phyloP scores from a whole-genome alignment of 2,113 vertebrate species.

The Chionis minor region DNA sequence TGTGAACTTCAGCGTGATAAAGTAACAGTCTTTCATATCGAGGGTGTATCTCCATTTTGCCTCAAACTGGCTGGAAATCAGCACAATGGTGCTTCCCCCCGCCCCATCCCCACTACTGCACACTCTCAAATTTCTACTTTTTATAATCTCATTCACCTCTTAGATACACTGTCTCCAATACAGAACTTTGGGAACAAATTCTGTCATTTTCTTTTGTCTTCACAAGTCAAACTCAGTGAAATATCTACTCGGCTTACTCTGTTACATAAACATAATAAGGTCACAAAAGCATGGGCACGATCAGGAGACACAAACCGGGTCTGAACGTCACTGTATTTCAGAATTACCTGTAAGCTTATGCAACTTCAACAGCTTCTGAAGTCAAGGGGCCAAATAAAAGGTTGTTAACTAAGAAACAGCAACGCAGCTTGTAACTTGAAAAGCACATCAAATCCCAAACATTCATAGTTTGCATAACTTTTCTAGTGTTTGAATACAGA shows the following conservation, averaged over 20 bases:
- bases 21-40: background rate
- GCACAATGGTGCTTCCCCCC: background rate
- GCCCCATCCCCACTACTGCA: too few relatives aligned
- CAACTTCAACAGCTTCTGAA: background rate
- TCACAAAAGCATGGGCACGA: background rate
- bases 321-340: background rate
- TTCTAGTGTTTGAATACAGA: background rate
- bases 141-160: background rate
- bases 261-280: background rate
- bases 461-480: background rate
- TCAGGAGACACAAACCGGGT: background rate
- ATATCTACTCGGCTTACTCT: background rate
- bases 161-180: background rate
- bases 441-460: background rate
- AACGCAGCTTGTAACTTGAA: background rate
- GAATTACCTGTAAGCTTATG: background rate
- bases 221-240: background rate
- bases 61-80: background rate
- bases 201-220: background rate
- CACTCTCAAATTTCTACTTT: background rate
- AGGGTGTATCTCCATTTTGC: background rate
- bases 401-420: background rate
- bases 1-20: background rate
- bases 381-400: background rate
- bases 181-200: background rate